Conservation (phyloP, 2,797 vertebrate species). For the Lepus townsendii region DNA sequence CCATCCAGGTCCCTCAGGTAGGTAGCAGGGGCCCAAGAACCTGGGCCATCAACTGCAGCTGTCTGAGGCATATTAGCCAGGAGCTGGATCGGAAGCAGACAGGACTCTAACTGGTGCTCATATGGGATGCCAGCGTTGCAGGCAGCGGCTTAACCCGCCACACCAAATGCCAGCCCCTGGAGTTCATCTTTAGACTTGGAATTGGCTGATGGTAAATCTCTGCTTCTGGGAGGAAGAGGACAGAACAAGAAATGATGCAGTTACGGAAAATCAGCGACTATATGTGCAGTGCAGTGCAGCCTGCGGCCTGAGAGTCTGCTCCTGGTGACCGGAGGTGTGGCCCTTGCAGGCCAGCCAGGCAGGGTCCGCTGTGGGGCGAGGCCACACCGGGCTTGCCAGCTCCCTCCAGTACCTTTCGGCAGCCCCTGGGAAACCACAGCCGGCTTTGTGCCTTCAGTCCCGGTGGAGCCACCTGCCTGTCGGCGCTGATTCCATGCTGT, state of each 20-base stretch:
- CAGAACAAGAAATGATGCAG: background rate
- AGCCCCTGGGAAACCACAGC: background rate
- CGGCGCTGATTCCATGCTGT: background rate
- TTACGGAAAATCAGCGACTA: background rate
- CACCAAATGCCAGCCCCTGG: no score
- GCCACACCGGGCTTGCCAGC: constrained; percentile 29
- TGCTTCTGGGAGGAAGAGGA: constrained; percentile 8
- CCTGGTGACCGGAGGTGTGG: background rate
- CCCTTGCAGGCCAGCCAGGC: constrained; percentile 45
- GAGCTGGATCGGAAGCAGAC: no score
- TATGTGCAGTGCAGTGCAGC: background rate
- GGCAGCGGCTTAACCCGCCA: no score
- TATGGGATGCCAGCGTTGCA: no score
- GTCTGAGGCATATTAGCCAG: no score
- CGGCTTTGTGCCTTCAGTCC: background rate
- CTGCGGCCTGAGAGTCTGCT: background rate
- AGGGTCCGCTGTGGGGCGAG: background rate
- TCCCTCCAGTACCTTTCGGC: background rate
- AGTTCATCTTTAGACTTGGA: background rate
- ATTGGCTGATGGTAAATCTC: background rate
- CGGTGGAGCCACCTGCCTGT: background rate
- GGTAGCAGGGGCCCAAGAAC: no score
- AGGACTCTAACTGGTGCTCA: no score
- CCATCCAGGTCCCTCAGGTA: no score
- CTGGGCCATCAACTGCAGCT: no score